phyloP scores from a whole-genome alignment of 2,888 invertebrate genomes.

The Strigamia crassipes region DNA sequence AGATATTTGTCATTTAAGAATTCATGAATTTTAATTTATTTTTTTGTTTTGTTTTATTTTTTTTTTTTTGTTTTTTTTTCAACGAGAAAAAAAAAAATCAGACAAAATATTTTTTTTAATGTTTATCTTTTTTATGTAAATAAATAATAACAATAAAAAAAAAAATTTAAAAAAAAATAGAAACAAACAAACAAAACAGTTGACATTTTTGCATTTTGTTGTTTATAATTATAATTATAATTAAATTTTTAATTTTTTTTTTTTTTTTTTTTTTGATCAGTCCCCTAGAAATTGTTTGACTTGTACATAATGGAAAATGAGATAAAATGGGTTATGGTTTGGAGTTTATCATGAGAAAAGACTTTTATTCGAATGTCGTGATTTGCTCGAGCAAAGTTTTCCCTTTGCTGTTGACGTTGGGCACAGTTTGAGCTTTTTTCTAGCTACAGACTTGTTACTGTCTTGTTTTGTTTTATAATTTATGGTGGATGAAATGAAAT shows the following conservation, averaged over 20 bases:
- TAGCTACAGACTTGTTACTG: not conserved
- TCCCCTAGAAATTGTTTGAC: not conserved
- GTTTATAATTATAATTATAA: too few species aligned
- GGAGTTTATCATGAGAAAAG: conserved; percentile 4
- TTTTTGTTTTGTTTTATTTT: too few species aligned
- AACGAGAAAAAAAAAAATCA: not conserved
- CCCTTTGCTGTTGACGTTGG: too few species aligned
- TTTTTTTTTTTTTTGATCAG: not conserved
- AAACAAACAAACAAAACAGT: too few species aligned
- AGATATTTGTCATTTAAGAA: not conserved
- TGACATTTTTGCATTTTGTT: too few species aligned
- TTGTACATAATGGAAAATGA: not conserved
- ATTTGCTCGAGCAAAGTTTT: not conserved
- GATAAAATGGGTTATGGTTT: not conserved
- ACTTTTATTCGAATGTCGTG: not conserved
- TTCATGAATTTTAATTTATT: not conserved
- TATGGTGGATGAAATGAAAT: conserved; percentile 10
- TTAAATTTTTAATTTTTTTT: too few species aligned
- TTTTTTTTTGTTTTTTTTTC: not conserved
- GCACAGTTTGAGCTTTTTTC: not conserved
- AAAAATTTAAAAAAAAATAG: too few species aligned
- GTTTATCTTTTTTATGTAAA: not conserved
- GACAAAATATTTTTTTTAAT: not conserved
- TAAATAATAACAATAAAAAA: not conserved
- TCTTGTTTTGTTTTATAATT: conserved; percentile 6